Evolutionary conservation across 2,888 invertebrate species (phyloP), one percentile per base, ranked within the genome.

Genomic region (Sphaerophoria rueppellii): DNA sequence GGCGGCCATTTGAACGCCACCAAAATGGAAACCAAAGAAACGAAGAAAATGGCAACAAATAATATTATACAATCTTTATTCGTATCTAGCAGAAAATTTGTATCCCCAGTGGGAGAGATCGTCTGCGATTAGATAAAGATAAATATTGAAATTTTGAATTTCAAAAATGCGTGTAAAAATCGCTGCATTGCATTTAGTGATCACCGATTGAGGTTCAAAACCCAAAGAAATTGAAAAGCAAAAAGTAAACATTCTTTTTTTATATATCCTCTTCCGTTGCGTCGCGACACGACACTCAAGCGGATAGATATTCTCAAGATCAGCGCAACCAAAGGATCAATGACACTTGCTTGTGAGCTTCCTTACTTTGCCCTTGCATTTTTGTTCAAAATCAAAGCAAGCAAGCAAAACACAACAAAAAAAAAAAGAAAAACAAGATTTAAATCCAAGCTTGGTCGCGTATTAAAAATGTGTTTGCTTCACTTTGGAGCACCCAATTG

Each of bases 401-500:
- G 24, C 24, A 24, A 24, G n/a, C n/a, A n/a, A n/a, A n/a, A n/a
- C n/a, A n/a, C n/a, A 52, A 16, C 4, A 60, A 48, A 24, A 24
- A 46, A 54, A 4, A 57, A 9, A 57, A 63, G 9, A 37, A n/a
- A 16, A 24, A 12, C 4, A 54, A 70, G 70, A 57, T 48, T 37
- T 34, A 50, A 58, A 52, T 48, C 35, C 55, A 37, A 55, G 55
- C 75, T 43, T 72, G 74, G 43, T 24, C 73, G 24, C 67, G 55
- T 67, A 73, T 73, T 78, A 78, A 70, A 82, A 78, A 67, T 75
- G 69, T 83, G 71, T 85, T 72, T 85, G 76, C 80, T 85, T 85
- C 80, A 81, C 69, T 80, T 77, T 81, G 70, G 69, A 76, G 76
- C 69, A 85, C 81, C 81, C 85, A 85, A 81, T 81, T 81, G 85